Evolutionary conservation across 2,113 vertebrate species (phyloP), one percentile per base, ranked within the genome.

Genomic region (Proteles cristata): DNA sequence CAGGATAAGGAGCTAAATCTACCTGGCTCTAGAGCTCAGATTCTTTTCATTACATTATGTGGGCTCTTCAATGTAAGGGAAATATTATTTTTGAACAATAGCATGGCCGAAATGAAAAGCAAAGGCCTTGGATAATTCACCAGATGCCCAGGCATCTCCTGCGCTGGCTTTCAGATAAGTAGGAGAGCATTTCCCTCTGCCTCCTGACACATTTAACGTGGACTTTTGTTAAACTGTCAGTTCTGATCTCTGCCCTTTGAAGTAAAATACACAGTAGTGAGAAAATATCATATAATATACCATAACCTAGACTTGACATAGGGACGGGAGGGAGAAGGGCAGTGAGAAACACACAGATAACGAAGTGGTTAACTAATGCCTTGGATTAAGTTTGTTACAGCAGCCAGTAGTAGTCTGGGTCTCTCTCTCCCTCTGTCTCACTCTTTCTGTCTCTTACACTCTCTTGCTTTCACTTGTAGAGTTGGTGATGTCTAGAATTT

Each of bases 231-330:
- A 88, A 96, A 86, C 93, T 98, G 94, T 98, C 97, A 94, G 76
- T 96, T 98, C 97, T 97, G 92, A 88, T 98, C 98, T 98, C 94
- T 98, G 95, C 80, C 93, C 73, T 98, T 97, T 88, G 95, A 94
- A 98, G 96, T 88, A 92, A 98, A 97, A 94, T 94, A 96, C 76
- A 95, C 88, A 88, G 85, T 96, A 94, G 90, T 98, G 97, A 98
- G 98, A 95, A 98, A 98, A 98, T 97, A 97, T 94, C 88, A 90
- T 19, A 10, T 86, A 96, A 96, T 96, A 94, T 92, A 94, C 97
- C 97, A 79, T 94, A 94, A 96, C 97, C 97, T 97, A 89, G 91
- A 96, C 97, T 83, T 97, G 92, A 96, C 97, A 93, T n/a, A 50
- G 71, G 26, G 90, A 89, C 79, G 0, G 53, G 93, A 94, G 94